Percentiles rank a stretch among this genome's conserved stretches.
Evolutionary conservation across 2,113 vertebrate genomes (phyloP).

Genomic region (Pelecanus crispus): DNA sequence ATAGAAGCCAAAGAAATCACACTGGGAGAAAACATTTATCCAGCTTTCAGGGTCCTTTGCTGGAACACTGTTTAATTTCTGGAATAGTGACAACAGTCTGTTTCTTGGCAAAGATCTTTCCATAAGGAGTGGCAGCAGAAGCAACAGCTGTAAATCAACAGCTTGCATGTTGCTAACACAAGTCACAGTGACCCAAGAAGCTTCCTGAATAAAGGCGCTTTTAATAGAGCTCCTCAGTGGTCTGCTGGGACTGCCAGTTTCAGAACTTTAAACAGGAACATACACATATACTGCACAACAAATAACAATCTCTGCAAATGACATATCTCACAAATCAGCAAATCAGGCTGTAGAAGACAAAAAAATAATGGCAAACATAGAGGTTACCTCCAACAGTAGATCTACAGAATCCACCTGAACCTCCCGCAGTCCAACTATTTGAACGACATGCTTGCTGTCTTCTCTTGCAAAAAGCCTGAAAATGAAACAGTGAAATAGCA

Average conservation of each 20-base stretch:
- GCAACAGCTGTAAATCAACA: background rate
- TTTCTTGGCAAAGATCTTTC: background rate
- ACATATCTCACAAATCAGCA: background rate
- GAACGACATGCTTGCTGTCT: constrained; percentile 83
- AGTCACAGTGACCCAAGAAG: background rate
- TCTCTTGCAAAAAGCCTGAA: constrained; percentile 87
- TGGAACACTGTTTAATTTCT: background rate
- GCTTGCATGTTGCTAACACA: background rate
- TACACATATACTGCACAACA: background rate
- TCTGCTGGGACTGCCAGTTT: background rate
- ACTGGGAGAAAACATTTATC: background rate
- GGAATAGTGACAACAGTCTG: background rate
- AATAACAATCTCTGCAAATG: background rate
- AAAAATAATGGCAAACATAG: background rate
- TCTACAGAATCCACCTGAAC: constrained; percentile 80
- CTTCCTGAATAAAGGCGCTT: background rate
- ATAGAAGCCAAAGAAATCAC: background rate
- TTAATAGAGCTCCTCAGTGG: background rate
- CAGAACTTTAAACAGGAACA: background rate
- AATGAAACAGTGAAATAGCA: background rate
- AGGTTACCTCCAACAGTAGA: constrained; percentile 83
- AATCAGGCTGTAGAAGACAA: background rate
- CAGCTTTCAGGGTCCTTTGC: background rate
- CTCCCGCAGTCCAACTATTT: constrained; percentile 83
- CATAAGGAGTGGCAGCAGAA: background rate